Percentiles rank a stretch among this genome's conserved stretches.
These are phyloP conservation scores for Nomia melanderi DNA, from an alignment of 1,140 invertebrate genomes.

Conservation along the genomic window DNA sequence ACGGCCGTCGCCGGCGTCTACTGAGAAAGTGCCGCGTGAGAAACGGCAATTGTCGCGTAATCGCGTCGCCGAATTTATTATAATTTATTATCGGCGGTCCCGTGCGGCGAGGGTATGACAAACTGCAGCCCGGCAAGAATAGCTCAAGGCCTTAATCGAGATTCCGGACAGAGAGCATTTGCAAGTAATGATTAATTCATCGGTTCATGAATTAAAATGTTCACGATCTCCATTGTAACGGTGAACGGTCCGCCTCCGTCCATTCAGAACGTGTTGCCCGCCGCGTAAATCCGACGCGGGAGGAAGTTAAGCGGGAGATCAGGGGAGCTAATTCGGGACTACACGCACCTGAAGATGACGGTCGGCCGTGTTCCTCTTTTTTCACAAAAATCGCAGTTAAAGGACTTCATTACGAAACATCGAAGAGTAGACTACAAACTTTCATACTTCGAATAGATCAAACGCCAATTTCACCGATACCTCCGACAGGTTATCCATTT, in stretches of 20 bases:
- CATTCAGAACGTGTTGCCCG: constrained; percentile 45
- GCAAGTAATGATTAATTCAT: constrained; percentile 67
- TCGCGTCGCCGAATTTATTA: constrained; percentile 40
- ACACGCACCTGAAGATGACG: not conserved
- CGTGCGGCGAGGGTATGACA: constrained; percentile 36
- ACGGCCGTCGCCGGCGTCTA: not conserved
- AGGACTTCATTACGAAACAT: no score
- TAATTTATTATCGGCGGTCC: constrained; percentile 36
- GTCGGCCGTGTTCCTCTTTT: no score
- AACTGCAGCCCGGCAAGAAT: constrained; percentile 50
- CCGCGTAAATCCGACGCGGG: constrained; percentile 48
- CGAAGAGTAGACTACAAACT: no score
- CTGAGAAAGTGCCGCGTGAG: not conserved
- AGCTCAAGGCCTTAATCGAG: constrained; percentile 59
- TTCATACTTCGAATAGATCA: no score
- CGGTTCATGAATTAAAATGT: constrained; percentile 68
- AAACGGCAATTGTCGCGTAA: constrained; percentile 30
- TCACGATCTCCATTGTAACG: constrained; percentile 68
- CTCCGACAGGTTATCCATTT: no score
- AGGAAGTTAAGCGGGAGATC: constrained; percentile 52
- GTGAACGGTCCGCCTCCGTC: constrained; percentile 50
- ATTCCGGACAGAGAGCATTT: constrained; percentile 59
- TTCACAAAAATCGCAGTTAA: no score
- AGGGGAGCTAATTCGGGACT: constrained; percentile 55
- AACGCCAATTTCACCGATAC: no score